Conservation (phyloP, 92 coral and sea anemone species). For the Porites lobata region DNA sequence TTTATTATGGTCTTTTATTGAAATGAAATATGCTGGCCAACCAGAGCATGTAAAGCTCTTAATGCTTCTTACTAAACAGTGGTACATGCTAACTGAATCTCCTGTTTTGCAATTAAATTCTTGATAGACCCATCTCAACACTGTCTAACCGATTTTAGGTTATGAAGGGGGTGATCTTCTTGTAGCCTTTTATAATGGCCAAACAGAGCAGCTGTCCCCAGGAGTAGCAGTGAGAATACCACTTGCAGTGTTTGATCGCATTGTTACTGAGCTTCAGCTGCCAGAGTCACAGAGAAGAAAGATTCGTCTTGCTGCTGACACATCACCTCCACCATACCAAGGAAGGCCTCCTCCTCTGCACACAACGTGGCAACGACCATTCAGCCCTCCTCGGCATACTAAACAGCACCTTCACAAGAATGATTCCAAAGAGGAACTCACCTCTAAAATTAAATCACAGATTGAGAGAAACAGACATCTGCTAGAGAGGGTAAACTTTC, state of each 20-base stretch:
- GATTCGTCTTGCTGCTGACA: slow-evolving; percentile 72
- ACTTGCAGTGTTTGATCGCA: slow-evolving; percentile 76
- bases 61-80: no score
- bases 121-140: not conserved
- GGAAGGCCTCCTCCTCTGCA: slow-evolving; percentile 61
- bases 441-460: slow-evolving; percentile 78
- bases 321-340: slow-evolving; percentile 68
- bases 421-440: slow-evolving; percentile 58
- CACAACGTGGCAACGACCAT: slow-evolving; percentile 82
- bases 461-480: slow-evolving; percentile 79
- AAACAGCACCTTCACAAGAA: not conserved
- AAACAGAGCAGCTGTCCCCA: slow-evolving; percentile 79
- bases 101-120: not conserved
- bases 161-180: slow-evolving; percentile 80
- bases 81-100: no score
- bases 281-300: slow-evolving; percentile 94
- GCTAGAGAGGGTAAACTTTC: slow-evolving; percentile 54
- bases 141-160: not conserved
- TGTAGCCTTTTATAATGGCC: slow-evolving; percentile 93
- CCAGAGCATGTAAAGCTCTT: no score
- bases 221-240: slow-evolving; percentile 96
- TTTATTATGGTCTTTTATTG: no score
- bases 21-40: no score
- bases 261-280: slow-evolving; percentile 89
- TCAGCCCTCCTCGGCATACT: slow-evolving; percentile 69